These are phyloP conservation scores for Excalfactoria chinensis DNA, from an alignment of 2,113 vertebrate species.

Conservation along the genomic window DNA sequence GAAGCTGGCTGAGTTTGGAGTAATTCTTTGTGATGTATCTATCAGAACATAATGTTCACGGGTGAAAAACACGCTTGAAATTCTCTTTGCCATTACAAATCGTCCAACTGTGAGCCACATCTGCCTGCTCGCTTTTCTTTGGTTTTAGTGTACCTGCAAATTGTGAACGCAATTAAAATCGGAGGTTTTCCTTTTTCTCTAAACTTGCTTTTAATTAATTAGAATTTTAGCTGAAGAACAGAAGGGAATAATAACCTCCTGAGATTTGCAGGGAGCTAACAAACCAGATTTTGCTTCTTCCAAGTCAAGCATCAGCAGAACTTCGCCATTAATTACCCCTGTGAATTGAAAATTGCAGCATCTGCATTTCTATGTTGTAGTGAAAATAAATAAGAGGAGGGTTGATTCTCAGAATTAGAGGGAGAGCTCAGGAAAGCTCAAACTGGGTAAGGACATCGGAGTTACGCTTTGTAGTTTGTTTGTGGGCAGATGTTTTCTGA, in stretches of 20 bases:
- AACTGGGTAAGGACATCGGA: background rate
- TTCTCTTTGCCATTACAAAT: background rate
- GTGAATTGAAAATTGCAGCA: background rate
- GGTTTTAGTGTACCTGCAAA: background rate
- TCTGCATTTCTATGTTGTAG: background rate
- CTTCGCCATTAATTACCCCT: background rate
- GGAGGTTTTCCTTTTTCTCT: fast-evolving
- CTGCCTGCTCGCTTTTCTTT: background rate
- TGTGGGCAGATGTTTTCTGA: background rate
- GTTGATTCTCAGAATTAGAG: background rate
- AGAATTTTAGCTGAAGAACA: background rate
- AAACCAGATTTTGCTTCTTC: background rate
- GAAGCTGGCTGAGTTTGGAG: background rate
- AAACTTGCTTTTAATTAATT: background rate
- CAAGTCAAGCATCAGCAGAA: background rate
- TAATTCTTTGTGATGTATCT: background rate
- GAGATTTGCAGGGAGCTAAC: background rate
- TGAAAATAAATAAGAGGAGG: background rate
- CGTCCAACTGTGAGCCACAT: background rate
- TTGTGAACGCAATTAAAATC: background rate
- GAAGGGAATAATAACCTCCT: background rate
- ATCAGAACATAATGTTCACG: background rate
- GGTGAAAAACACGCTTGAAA: background rate
- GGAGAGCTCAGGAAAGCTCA: background rate
- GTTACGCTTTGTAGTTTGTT: background rate